Percentiles rank a stretch among this genome's conserved stretches.
phyloP scores from a whole-genome alignment of 2,113 vertebrate species.

The Arothron firmamentum region DNA sequence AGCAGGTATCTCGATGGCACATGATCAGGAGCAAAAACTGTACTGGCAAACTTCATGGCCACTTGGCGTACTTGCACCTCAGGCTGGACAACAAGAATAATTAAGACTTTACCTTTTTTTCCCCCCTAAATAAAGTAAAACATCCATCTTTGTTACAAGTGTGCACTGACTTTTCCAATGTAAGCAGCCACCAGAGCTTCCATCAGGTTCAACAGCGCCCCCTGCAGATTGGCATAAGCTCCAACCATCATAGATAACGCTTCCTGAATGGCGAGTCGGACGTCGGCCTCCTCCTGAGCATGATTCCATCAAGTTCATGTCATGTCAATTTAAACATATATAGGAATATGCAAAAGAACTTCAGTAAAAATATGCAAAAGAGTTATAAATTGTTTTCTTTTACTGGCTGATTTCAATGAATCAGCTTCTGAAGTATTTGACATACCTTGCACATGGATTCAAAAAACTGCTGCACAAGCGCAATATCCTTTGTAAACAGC shows the following conservation, averaged over 20 bases:
- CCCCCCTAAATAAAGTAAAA: neutral
- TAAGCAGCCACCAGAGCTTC: constrained; percentile 96
- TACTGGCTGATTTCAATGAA: neutral
- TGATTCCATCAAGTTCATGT: neutral
- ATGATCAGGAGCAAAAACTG: constrained; percentile 91
- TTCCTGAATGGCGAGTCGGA: constrained; percentile 94
- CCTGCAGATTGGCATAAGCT: constrained; percentile 91
- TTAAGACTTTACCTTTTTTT: neutral
- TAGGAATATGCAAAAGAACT: neutral
- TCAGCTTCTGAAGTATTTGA: neutral
- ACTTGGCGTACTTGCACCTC: constrained; percentile 98
- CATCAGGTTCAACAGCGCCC: constrained; percentile 94
- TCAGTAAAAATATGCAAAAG: neutral
- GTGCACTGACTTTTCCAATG: constrained; percentile 83
- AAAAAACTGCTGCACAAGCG: constrained; percentile 96
- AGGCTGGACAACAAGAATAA: constrained; percentile 73
- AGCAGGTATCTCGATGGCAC: constrained; percentile 96
- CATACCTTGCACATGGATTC: constrained; percentile 96
- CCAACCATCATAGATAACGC: constrained; percentile 98
- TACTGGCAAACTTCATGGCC: constrained; percentile 96
- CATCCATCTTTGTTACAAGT: neutral
- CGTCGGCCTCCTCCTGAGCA: constrained; percentile 88
- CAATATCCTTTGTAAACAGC: constrained; percentile 97
- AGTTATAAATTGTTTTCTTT: neutral
- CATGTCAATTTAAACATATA: too few relatives aligned